Percentiles rank a stretch among this genome's conserved stretches.
Conservation (phyloP, 2,888 invertebrate species). For the Cephus pulcher region DNA sequence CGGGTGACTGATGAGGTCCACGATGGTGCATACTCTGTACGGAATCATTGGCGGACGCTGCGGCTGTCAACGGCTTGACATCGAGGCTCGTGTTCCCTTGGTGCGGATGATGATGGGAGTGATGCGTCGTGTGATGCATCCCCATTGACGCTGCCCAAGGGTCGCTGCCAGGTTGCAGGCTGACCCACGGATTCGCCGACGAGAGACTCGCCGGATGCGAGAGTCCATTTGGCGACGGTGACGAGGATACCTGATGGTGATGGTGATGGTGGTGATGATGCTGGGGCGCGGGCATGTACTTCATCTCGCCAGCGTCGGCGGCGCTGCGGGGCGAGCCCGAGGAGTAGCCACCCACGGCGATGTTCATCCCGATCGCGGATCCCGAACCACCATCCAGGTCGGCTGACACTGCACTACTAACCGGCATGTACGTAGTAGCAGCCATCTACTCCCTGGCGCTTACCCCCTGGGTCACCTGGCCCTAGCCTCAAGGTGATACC, state of each 20-base stretch:
- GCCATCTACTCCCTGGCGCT: constrained; percentile 85
- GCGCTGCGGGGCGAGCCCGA: constrained; percentile 88
- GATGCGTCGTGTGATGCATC: constrained; percentile 74
- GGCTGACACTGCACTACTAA: constrained; percentile 80
- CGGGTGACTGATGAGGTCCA: constrained; percentile 65
- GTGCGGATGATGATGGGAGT: constrained; percentile 80
- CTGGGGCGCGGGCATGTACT: constrained; percentile 86
- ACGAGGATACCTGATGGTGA: constrained; percentile 76
- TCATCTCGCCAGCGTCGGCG: constrained; percentile 92
- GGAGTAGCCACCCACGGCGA: constrained; percentile 79
- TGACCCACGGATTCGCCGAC: constrained; percentile 85
- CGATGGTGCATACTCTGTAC: constrained; percentile 69
- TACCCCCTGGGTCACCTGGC: constrained; percentile 65
- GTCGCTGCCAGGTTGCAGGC: constrained; percentile 80
- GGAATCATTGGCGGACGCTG: constrained; percentile 66
- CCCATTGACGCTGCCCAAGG: constrained; percentile 82
- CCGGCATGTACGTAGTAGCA: constrained; percentile 93
- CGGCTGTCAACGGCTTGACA: constrained; percentile 83
- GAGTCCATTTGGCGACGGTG: constrained; percentile 75
- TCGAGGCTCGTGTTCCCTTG: constrained; percentile 72
- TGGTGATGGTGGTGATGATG: constrained; percentile 87
- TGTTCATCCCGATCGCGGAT: constrained; percentile 78
- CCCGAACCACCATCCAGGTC: constrained; percentile 76
- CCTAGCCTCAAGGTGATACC: constrained; percentile 41
- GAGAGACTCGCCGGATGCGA: constrained; percentile 70